Evolutionary conservation across 2,797 vertebrate genomes (phyloP).

Genomic region (Gymnothorax reevesii): DNA sequence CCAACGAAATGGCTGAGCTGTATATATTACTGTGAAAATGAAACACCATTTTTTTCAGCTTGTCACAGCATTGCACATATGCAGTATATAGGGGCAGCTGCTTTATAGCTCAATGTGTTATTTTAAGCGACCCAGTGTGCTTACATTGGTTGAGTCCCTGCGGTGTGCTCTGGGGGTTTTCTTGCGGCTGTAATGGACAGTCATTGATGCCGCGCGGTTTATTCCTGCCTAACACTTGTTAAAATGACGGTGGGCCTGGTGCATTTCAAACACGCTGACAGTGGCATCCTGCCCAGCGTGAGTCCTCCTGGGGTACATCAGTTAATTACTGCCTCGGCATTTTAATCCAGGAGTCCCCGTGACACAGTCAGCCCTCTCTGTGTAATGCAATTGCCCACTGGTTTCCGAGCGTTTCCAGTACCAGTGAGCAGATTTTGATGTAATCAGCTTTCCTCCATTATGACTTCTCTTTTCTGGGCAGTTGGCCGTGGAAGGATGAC

Average conservation of each 20-base stretch:
- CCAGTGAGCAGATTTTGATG: constrained; percentile 35
- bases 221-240: constrained; percentile 27
- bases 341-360: constrained; percentile 4
- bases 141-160: not conserved
- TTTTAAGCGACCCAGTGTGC: not conserved
- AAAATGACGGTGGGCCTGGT: constrained; percentile 32
- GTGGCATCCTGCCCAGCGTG: constrained; percentile 44
- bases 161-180: not conserved
- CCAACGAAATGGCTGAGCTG: not conserved
- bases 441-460: constrained; percentile 17
- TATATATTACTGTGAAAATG: not conserved
- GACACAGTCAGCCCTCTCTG: constrained; percentile 32
- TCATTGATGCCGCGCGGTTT: not conserved
- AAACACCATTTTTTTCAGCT: not conserved
- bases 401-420: constrained; percentile 32
- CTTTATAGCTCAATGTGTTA: not conserved
- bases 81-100: not conserved
- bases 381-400: constrained; percentile 27
- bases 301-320: constrained; percentile 41
- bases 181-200: not conserved
- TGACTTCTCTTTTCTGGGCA: not conserved
- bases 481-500: not conserved
- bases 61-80: not conserved
- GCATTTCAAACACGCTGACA: constrained; percentile 38
- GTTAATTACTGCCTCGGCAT: constrained; percentile 45